phyloP scores from a whole-genome alignment of 1,140 invertebrate species.

The Bombus consobrinus region DNA sequence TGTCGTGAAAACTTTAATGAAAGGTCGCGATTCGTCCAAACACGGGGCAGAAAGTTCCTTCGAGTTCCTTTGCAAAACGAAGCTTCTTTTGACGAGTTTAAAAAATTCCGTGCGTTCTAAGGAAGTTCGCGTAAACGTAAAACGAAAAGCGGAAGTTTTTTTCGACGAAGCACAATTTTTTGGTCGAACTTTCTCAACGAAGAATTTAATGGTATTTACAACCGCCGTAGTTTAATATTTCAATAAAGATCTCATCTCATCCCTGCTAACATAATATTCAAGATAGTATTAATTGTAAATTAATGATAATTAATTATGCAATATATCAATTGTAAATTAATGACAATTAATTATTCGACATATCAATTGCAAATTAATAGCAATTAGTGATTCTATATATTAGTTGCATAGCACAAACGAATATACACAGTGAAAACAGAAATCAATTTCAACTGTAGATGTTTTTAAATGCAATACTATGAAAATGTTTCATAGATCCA shows the following conservation, averaged over 20 bases:
- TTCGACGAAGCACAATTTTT: background rate
- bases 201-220: background rate
- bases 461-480: background rate
- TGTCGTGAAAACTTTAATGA: constrained; percentile 31
- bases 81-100: background rate
- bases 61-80: background rate
- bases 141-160: background rate
- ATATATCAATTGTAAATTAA: too few relatives aligned
- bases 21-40: constrained; percentile 26
- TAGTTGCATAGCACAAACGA: background rate
- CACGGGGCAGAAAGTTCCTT: background rate
- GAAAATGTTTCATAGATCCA: background rate
- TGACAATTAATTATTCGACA: background rate
- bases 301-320: background rate
- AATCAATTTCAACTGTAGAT: background rate
- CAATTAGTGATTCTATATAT: background rate
- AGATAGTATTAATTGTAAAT: background rate
- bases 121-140: background rate
- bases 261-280: background rate
- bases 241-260: background rate
- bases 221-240: background rate
- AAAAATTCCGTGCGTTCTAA: constrained; percentile 5
- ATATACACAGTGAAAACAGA: background rate
- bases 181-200: background rate
- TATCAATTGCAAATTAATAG: background rate